These are phyloP conservation scores for Pseudotriccus pelzelni DNA, from an alignment of 2,797 vertebrate genomes.

Conservation along the genomic window DNA sequence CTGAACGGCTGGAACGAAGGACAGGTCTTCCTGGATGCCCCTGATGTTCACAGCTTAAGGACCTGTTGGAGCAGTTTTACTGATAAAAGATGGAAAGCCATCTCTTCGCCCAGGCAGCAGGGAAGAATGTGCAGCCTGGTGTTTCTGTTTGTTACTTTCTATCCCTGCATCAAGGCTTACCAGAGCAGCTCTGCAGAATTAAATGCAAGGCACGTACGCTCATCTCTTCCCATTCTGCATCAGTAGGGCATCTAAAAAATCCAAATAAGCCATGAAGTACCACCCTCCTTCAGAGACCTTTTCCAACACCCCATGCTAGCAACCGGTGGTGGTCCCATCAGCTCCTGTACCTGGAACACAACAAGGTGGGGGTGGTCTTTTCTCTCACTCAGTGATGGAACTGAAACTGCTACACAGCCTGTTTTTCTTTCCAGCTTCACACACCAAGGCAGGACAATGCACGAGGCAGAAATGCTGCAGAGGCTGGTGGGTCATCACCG, in stretches of 20 bases:
- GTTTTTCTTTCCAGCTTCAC: neutral
- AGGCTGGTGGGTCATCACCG: neutral
- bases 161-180: neutral
- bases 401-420: neutral
- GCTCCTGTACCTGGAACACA: neutral
- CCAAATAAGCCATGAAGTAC: neutral
- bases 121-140: neutral
- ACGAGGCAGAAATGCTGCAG: neutral
- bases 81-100: neutral
- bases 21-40: neutral
- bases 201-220: neutral
- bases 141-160: neutral
- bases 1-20: neutral
- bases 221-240: neutral
- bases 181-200: neutral
- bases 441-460: neutral
- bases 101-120: neutral
- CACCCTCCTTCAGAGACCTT: neutral
- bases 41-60: neutral
- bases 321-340: neutral
- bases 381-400: neutral
- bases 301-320: neutral
- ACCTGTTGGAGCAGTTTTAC: neutral
- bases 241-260: neutral
- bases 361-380: neutral